A percentile compares a stretch with the other conserved stretches of the same genome.
These are phyloP conservation scores for Pseudachorutes palmiensis DNA, from an alignment of 1,140 invertebrate genomes.

Conservation along the genomic window DNA sequence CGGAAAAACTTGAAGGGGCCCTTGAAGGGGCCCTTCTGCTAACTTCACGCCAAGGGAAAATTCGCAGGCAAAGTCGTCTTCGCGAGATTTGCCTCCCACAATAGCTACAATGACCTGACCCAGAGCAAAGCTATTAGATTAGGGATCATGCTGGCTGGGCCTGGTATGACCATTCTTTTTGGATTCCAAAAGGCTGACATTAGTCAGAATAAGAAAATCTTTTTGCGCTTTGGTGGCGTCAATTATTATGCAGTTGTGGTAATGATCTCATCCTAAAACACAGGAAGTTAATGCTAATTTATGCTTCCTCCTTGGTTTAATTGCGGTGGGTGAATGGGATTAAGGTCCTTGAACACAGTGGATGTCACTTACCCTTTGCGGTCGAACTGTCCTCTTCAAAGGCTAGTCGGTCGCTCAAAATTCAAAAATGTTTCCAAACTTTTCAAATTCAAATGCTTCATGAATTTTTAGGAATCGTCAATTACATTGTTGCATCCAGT, in stretches of 20 bases:
- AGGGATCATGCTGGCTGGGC: slow-evolving; percentile 90
- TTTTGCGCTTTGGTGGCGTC: slow-evolving; percentile 77
- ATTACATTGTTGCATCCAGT: background rate
- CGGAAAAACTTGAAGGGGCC: too few relatives aligned
- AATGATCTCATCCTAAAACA: too few relatives aligned
- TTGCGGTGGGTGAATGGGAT: slow-evolving; percentile 75
- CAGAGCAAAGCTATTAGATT: slow-evolving; percentile 61
- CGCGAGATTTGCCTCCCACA: too few relatives aligned
- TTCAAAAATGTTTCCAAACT: slow-evolving; percentile 24
- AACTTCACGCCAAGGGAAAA: too few relatives aligned
- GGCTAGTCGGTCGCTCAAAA: too few relatives aligned
- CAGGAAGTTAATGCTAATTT: too few relatives aligned
- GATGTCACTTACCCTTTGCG: slow-evolving; percentile 70
- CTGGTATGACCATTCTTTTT: slow-evolving; percentile 80
- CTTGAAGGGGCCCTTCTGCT: too few relatives aligned
- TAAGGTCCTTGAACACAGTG: slow-evolving; percentile 69
- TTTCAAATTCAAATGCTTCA: slow-evolving; percentile 40
- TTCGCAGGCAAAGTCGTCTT: too few relatives aligned
- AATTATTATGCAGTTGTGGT: slow-evolving; percentile 82
- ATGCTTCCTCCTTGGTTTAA: background rate
- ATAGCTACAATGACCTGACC: slow-evolving; percentile 95
- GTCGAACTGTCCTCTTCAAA: slow-evolving; percentile 17
- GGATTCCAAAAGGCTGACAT: slow-evolving; percentile 66
- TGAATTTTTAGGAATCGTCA: background rate
- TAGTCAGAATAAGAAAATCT: slow-evolving; percentile 54